Percentiles rank a stretch among this genome's conserved stretches.
Evolutionary conservation across 2,113 vertebrate genomes (phyloP).

Genomic region (Riparia riparia): DNA sequence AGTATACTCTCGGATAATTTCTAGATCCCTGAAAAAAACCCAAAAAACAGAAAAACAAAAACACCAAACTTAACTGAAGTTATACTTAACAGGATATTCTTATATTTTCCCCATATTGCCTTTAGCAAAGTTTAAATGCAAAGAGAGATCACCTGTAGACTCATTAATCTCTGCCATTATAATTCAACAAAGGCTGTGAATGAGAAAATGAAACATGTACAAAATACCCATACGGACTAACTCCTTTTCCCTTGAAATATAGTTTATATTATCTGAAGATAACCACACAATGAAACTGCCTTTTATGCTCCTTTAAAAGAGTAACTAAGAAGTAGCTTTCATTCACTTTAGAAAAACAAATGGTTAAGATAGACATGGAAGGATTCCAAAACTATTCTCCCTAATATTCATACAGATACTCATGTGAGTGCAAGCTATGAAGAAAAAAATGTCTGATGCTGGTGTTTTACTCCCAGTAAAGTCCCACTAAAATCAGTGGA

Average conservation of each 20-base stretch:
- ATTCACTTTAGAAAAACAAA: background rate
- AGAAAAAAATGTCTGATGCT: background rate
- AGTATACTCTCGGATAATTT: conserved; percentile 88
- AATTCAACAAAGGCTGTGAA: background rate
- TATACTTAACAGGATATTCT: background rate
- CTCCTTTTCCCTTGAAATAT: background rate
- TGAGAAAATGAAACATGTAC: background rate
- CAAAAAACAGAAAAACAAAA: background rate
- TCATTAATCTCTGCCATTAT: background rate
- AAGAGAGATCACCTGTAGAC: background rate
- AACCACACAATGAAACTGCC: background rate
- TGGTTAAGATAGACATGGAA: background rate
- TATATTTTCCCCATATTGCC: background rate
- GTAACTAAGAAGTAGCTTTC: background rate
- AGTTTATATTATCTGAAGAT: background rate
- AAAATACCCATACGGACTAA: background rate
- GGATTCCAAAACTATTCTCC: background rate
- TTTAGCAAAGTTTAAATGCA: background rate
- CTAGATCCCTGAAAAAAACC: conserved; percentile 83
- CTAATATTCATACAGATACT: background rate
- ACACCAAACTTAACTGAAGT: background rate
- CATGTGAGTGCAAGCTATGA: background rate
- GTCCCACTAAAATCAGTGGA: background rate
- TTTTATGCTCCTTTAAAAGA: background rate
- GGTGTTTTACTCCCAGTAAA: background rate